These are phyloP conservation scores for Lanistes nyassanus DNA, from an alignment of 1,140 invertebrate species.

Conservation along the genomic window DNA sequence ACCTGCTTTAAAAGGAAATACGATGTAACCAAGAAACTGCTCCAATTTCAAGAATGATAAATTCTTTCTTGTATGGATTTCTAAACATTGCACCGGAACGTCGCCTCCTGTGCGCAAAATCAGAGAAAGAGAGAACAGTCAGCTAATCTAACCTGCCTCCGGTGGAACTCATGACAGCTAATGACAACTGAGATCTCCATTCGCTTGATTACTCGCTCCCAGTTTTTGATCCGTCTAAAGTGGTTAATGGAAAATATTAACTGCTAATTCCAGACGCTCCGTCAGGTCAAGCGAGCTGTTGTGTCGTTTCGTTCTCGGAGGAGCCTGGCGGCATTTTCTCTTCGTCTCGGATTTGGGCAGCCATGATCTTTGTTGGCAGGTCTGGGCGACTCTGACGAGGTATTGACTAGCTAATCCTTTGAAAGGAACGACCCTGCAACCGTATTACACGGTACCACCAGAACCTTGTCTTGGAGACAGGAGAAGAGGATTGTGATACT, in stretches of 20 bases:
- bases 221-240: constrained; percentile 24
- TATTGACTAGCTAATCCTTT: neutral
- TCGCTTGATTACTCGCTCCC: constrained; percentile 17
- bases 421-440: too few species aligned
- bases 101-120: too few species aligned
- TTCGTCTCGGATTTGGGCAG: constrained; percentile 1
- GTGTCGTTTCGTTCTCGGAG: constrained; percentile 11
- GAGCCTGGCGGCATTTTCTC: constrained; percentile 3
- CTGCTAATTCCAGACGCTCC: constrained; percentile 12
- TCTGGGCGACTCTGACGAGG: neutral
- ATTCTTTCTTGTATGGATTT: too few species aligned
- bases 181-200: constrained; percentile 16
- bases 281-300: constrained; percentile 16
- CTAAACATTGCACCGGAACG: too few species aligned
- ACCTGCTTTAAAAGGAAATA: too few species aligned
- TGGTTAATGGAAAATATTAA: constrained; percentile 26
- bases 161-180: neutral
- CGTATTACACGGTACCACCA: too few species aligned
- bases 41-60: too few species aligned
- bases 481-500: too few species aligned
- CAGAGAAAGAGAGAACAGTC: too few species aligned
- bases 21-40: too few species aligned
- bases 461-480: too few species aligned
- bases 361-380: constrained; percentile 1
- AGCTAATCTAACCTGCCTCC: too few species aligned